Evolutionary conservation across 2,113 vertebrate species (phyloP), one percentile per base, ranked within the genome.

Genomic region (Ciconia maguari): DNA sequence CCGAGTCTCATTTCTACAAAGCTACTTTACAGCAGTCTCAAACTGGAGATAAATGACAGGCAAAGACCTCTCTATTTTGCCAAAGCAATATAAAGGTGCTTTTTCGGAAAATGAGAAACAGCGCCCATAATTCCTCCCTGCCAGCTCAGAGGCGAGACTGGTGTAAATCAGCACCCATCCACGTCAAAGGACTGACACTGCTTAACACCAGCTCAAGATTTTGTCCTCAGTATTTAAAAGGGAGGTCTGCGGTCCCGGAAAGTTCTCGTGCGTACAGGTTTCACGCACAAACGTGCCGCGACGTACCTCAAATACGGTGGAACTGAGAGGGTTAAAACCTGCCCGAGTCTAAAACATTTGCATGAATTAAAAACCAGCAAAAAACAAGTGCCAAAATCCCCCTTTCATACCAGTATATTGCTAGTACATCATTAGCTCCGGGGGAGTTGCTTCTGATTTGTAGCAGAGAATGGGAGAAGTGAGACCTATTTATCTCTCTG

Each of bases 251-350:
- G 62, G 57, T 3, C 29, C 51, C 48, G 16, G 21, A 8, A 30
- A 36, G 54, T 16, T 29, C 52, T 22, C 0, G 0, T 1, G 2
- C 1, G 6, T 7, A 3, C 5, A 4, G 10, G 41, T 26, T 15
- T 41, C 51, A 17, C 21, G 4, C 34, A 16, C 20, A 11, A 16
- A 20, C 2, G 4, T 16, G 29, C 36, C 52, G 6, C 0, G 2
- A 26, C 4, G 2, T 2, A 8, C 52, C 54, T 41, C 52, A 68
- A 49, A n/a, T 1, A 9, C 11, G 4, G 21, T 0, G 41, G 21
- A 83, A 26, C 36, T 1, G 18, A 25, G 54, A 41, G 62, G 64
- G 58, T 44, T 76, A 54, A 93, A 48, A 17, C 17, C 57, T 49
- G 13, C 42, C 91, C 34, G 64, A 69, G 49, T 9, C 38, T 64